A percentile compares a stretch with the other conserved stretches of the same genome.
Evolutionary conservation across 2,888 invertebrate genomes (phyloP).

Genomic region (Microplitis deprimator): DNA sequence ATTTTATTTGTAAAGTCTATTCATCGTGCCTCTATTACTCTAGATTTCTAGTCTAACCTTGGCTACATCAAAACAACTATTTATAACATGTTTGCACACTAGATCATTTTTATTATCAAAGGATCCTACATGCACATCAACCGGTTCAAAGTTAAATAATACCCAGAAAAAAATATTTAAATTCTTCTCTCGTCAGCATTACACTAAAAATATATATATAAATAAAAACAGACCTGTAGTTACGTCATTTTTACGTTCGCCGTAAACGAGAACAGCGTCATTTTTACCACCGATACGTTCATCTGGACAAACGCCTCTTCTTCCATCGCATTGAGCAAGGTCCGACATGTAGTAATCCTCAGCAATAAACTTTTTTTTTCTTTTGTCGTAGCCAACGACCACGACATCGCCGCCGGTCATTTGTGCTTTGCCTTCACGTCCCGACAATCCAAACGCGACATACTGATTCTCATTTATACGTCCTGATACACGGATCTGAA

Average conservation of each 20-base stretch:
- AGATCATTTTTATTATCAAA: too few relatives aligned
- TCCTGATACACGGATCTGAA: conserved; percentile 85
- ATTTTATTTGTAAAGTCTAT: too few relatives aligned
- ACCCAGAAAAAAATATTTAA: background rate
- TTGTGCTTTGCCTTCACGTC: conserved; percentile 80
- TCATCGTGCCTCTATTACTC: too few relatives aligned
- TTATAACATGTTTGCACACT: too few relatives aligned
- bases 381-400: conserved; percentile 82
- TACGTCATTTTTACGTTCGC: conserved; percentile 83
- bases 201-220: too few relatives aligned
- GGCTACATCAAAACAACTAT: too few relatives aligned
- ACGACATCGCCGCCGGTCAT: conserved; percentile 89
- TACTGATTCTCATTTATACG: conserved; percentile 87
- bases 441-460: conserved; percentile 90
- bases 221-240: conserved; percentile 73
- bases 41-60: too few relatives aligned
- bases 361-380: conserved; percentile 78
- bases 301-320: conserved; percentile 89
- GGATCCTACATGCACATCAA: too few relatives aligned
- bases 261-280: conserved; percentile 82
- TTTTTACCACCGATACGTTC: conserved; percentile 84
- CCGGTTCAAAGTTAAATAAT: too few relatives aligned
- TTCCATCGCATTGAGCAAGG: conserved; percentile 86
- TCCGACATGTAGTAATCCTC: conserved; percentile 90
- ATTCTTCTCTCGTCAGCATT: too few relatives aligned